Conservation (phyloP, 2,113 vertebrate genomes). For the Leiothrix lutea region DNA sequence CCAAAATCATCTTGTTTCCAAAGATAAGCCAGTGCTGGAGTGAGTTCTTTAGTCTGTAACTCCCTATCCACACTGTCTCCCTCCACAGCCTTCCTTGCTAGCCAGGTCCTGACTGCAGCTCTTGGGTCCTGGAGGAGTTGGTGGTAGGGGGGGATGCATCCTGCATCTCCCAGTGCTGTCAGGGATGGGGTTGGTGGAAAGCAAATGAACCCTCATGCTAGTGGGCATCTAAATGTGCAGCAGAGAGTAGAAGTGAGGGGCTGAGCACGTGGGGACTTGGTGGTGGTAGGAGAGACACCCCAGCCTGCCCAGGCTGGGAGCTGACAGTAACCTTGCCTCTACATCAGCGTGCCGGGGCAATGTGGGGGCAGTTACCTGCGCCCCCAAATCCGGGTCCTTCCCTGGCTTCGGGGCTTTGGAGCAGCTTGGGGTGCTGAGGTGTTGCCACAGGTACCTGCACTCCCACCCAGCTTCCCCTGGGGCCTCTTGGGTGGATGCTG, state of each 20-base stretch:
- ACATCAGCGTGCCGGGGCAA: accelerated
- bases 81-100: not conserved
- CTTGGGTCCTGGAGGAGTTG: not conserved
- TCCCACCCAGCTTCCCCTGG: not conserved
- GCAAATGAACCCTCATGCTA: not conserved
- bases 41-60: not conserved
- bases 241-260: not conserved
- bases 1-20: not conserved
- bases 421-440: not conserved
- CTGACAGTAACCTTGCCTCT: too few species aligned
- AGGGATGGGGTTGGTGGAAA: not conserved
- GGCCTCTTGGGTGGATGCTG: not conserved
- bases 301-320: not conserved
- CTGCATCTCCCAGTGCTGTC: not conserved
- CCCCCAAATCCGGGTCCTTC: not conserved
- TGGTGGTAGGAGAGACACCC: not conserved
- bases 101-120: accelerated
- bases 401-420: not conserved
- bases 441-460: accelerated
- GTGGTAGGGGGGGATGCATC: not conserved
- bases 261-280: not conserved
- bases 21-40: not conserved
- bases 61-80: not conserved
- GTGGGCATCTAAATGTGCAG: not conserved
- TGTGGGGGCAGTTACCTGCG: not conserved